Base-by-base conservation (phyloP, 2,888 invertebrate species). In the Sesia apiformis region DNA sequence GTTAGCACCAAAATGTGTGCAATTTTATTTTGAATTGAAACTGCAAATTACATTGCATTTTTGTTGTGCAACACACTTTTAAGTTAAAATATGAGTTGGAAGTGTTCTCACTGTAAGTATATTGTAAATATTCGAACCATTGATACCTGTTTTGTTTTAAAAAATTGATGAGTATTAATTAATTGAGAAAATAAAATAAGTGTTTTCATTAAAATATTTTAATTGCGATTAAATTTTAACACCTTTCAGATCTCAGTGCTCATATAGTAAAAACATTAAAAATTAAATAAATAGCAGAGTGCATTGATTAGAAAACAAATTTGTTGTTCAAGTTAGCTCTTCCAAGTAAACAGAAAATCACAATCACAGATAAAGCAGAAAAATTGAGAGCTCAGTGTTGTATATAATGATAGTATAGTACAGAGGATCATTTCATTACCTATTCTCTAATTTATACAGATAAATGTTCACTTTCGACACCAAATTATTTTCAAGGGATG, bases 231-330 rank as follows among this genome's bases (percentile, higher is more conserved):
- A 76, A 70, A 68, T 73, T 76, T 75, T 72, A 23, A 73, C 73
- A 69, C 65, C 67, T 74, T 83, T 77, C 89, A 89, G 89, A 89
- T 89, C 89, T 86, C 81, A 82, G 87, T 89, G 87, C 82, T 80
- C 78, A 81, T 79, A 79, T 75, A 81, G 74, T 80, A 79, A 78
- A 81, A 72, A 78, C 81, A 78, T 56, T 60, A 51, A 60, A 62
- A 78, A 81, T 76, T 84, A 84, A 84, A 85, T 87, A 87, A 87
- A 87, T 85, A 86, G 73, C 1, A 75, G 72, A 81, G 85, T 85
- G 86, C 83, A 81, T 81, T 81, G 74, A 78, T 78, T 74, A 78
- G 70, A 73, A 72, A 76, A 77, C 82, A 54, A 52, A 39, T 38
- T 56, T 84, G 79, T 84, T 86, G 79, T 84, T 86, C 81, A 83